A percentile compares a stretch with the other conserved stretches of the same genome.
Evolutionary conservation across 2,113 vertebrate genomes (phyloP).

Genomic region (Rhizomys pruinosus): DNA sequence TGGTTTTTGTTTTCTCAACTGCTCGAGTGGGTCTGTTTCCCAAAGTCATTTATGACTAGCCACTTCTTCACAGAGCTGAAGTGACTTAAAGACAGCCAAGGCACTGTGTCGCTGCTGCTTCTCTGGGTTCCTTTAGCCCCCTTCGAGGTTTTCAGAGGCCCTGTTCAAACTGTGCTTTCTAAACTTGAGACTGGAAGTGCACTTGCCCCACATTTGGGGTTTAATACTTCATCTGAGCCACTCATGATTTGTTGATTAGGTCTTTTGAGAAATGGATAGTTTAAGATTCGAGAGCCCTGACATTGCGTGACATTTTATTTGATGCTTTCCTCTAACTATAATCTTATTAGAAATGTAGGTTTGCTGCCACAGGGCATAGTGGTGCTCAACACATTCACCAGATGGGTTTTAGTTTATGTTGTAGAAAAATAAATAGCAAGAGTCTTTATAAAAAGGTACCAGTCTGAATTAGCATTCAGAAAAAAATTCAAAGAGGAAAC

Average conservation of each 20-base stretch:
- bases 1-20: not conserved
- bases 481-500: conserved; percentile 55
- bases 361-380: not conserved
- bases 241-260: conserved; percentile 35
- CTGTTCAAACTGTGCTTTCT: conserved; percentile 15
- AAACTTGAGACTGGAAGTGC: conserved; percentile 11
- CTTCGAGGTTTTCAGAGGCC: not conserved
- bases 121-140: not conserved
- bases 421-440: conserved; percentile 46
- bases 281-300: conserved; percentile 54
- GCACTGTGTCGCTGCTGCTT: not conserved
- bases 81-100: not conserved
- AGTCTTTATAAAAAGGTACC: conserved; percentile 29
- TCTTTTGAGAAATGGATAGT: conserved; percentile 36
- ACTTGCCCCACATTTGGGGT: not conserved
- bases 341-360: conserved; percentile 36
- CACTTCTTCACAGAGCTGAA: conserved; percentile 21
- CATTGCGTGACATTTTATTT: conserved; percentile 61
- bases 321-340: conserved; percentile 34
- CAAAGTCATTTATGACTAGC: not conserved
- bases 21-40: not conserved
- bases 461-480: conserved; percentile 49
- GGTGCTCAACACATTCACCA: conserved; percentile 38
- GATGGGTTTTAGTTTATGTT: conserved; percentile 60
- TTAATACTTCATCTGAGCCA: conserved; percentile 47